Base-by-base conservation (phyloP, 2,888 invertebrate species). In the Malacosoma neustria region DNA sequence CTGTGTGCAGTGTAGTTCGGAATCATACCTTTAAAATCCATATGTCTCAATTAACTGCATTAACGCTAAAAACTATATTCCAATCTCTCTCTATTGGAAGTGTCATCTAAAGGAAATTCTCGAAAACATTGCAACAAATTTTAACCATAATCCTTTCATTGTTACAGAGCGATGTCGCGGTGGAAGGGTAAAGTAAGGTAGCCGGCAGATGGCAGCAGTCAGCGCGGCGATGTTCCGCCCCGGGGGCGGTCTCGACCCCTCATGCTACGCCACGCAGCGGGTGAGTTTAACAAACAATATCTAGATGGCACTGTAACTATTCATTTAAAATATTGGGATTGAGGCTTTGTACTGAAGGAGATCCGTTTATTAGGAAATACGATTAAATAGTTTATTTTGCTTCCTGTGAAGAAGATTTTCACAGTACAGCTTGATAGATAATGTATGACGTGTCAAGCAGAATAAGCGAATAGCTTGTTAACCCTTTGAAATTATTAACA, bases 151-250 rank as follows among this genome's bases (percentile, higher is more conserved):
- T 33, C 30, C 6, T 48, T 52, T 43, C 48, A 72, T 69, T 67
- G 79, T 72, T 39, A 58, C 86, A 72, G 87, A 87, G 87, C 81
- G 67, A 89, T 89, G 89, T 74, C 71, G 72, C 74, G 79, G 76
- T 87, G 74, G 87, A 87, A 86, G 85, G 87, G 87, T 64, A 82
- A 79, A 72, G 79, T 81, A 68, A 84, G 84, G 77, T 85, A 85
- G 84, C 82, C 85, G 75, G 80, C 88, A 87, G 87, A 90, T 90
- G 90, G 89, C 90, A 87, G 88, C 89, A 87, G 89, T 89, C 72
- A 89, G 89, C 81, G 87, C 90, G 89, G 90, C 89, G 77, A 90
- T 90, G 89, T 89, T 87, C 81, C 89, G 89, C 74, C 89, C 89
- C 60, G 87, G 88, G 80, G 87, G 88, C 75, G 87, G 87, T 64